Evolutionary conservation across 2,888 invertebrate species (phyloP), one percentile per base, ranked within the genome.

Genomic region (Leptinotarsa rubiginosa): DNA sequence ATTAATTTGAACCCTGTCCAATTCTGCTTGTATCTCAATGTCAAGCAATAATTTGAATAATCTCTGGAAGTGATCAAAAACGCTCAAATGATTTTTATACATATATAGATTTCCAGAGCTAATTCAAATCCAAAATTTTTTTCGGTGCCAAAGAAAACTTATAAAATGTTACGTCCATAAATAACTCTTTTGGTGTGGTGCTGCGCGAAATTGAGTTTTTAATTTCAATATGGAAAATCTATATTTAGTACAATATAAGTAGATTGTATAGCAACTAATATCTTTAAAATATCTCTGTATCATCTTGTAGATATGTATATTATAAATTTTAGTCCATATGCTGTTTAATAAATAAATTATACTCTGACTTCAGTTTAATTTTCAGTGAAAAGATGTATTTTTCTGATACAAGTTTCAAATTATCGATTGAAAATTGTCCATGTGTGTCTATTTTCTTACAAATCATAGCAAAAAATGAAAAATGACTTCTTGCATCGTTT

Each of bases 291-390:
- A 82, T 84, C 81, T 82, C 83, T 85, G 84, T 86, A 86, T 84
- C 84, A 85, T 84, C 84, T 86, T 87, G 86, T 87, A 87, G 87
- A 86, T 86, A 86, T 84, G 85, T 86, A 86, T 80, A 79, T 82
- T 83, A 84, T 78, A 77, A 81, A 80, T 76, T 79, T 73, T 78
- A 83, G 81, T 79, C 80, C 79, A 81, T 82, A 84, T 79, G 83
- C 83, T 83, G 83, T 85, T 85, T 83, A 85, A 83, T 85, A 84
- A 84, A 84, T 81, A 84, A 81, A 82, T 79, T 75, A 67, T 78
- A 77, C 70, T 69, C 62, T 72, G 52, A 59, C 15, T 47, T 25
- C 2, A n/a, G 49, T 2, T 20, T 52, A 15, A 13, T 25, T 16
- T 31, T 18, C 56, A 22, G 2, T 13, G 3, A 18, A 0, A n/a